Evolutionary conservation across 2,797 vertebrate species (phyloP).

Genomic region (Girardinus metallicus): DNA sequence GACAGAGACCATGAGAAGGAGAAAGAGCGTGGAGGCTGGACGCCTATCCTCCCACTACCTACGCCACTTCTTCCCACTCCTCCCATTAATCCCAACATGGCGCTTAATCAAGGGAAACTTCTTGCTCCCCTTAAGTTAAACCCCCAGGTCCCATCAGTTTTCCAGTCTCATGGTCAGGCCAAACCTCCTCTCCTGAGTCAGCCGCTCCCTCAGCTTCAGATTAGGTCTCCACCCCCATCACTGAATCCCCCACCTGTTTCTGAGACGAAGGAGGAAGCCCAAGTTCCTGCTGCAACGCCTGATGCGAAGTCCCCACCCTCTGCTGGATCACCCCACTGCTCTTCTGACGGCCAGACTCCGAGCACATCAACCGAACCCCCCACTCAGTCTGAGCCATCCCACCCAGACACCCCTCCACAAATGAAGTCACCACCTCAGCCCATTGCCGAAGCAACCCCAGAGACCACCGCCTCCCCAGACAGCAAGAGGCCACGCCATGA

Average conservation of each 20-base stretch:
- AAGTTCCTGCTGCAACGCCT: conserved; percentile 38
- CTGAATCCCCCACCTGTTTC: conserved; percentile 47
- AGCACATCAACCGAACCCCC: conserved; percentile 35
- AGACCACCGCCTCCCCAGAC: conserved; percentile 42
- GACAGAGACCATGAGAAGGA: conserved; percentile 76
- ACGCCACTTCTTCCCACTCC: conserved; percentile 79
- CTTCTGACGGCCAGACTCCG: conserved; percentile 41
- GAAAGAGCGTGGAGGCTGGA: conserved; percentile 77
- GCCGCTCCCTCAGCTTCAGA: conserved; percentile 42
- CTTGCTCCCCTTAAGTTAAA: conserved; percentile 70
- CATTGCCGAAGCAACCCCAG: conserved; percentile 24
- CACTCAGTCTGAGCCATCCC: conserved; percentile 21
- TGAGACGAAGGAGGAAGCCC: conserved; percentile 40
- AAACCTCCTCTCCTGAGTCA: conserved; percentile 58
- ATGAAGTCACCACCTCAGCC: conserved; percentile 41
- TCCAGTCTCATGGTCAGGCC: conserved; percentile 66
- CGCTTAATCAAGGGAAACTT: conserved; percentile 70
- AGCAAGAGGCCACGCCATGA: conserved; percentile 41
- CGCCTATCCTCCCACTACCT: conserved; percentile 79
- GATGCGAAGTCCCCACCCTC: conserved; percentile 31
- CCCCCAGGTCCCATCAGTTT: conserved; percentile 62
- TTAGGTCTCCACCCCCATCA: conserved; percentile 49
- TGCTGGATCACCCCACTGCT: conserved; percentile 30
- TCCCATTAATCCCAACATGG: conserved; percentile 70
- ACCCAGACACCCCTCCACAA: conserved; percentile 31